phyloP scores from a whole-genome alignment of 2,888 invertebrate genomes.

The Yponomeuta cagnagella region DNA sequence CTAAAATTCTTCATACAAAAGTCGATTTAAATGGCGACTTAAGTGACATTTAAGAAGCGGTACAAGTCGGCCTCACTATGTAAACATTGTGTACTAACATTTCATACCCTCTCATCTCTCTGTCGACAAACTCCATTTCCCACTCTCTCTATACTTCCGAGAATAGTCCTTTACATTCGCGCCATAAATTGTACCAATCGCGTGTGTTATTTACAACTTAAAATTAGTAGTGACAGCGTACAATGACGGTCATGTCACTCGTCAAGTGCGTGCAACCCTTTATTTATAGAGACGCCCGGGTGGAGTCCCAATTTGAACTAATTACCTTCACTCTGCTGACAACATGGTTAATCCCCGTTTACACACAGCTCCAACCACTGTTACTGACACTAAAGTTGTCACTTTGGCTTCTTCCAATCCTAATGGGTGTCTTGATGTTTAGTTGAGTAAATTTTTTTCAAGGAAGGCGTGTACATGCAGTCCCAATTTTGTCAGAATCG shows the following conservation, averaged over 20 bases:
- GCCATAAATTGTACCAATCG: not conserved
- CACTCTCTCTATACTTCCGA: not conserved
- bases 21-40: too few relatives aligned
- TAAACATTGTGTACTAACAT: too few relatives aligned
- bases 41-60: too few relatives aligned
- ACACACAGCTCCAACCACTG: not conserved
- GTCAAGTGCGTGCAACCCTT: not conserved
- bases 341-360: slow-evolving; percentile 18
- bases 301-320: slow-evolving; percentile 24
- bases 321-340: slow-evolving; percentile 30
- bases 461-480: too few relatives aligned
- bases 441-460: too few relatives aligned
- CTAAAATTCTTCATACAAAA: too few relatives aligned
- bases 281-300: slow-evolving; percentile 8
- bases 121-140: too few relatives aligned
- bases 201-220: not conserved
- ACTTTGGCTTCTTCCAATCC: not conserved
- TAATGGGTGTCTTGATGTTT: too few relatives aligned
- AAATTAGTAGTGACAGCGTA: not conserved
- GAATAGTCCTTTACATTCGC: not conserved
- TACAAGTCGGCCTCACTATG: too few relatives aligned
- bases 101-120: too few relatives aligned
- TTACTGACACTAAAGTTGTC: not conserved
- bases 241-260: slow-evolving; percentile 1
- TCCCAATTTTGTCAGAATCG: too few relatives aligned